These are phyloP conservation scores for Xenopus laevis DNA, from an alignment of 2,113 vertebrate genomes.

Conservation along the genomic window DNA sequence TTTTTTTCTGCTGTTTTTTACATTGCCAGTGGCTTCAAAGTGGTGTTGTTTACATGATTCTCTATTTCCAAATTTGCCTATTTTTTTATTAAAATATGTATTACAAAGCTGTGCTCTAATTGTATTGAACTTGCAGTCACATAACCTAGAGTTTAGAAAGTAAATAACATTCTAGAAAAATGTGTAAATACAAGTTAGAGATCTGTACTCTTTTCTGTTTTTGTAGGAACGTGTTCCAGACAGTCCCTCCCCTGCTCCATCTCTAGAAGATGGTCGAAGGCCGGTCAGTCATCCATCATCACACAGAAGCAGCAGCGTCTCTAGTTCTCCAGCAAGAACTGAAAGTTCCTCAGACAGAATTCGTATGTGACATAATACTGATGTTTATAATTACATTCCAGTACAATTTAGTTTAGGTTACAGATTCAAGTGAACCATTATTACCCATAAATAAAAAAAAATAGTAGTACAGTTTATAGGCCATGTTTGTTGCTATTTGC, in stretches of 20 bases:
- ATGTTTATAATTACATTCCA: slow-evolving; percentile 46
- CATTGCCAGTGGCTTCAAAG: slow-evolving; percentile 53
- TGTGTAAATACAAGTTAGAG: too few relatives aligned
- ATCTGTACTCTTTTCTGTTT: neutral
- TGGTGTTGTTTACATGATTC: slow-evolving; percentile 16
- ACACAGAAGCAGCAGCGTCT: slow-evolving; percentile 98
- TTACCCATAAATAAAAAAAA: too few relatives aligned
- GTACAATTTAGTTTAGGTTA: too few relatives aligned
- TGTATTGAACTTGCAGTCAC: too few relatives aligned
- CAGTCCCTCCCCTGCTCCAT: slow-evolving; percentile 93
- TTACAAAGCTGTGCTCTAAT: too few relatives aligned
- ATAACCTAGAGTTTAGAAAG: too few relatives aligned
- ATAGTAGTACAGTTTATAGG: too few relatives aligned
- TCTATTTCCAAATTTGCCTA: neutral
- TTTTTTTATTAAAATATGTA: too few relatives aligned
- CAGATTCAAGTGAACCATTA: too few relatives aligned
- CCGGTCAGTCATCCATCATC: slow-evolving; percentile 96
- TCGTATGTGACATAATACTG: slow-evolving; percentile 76
- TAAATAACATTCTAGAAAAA: too few relatives aligned
- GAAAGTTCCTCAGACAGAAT: slow-evolving; percentile 98
- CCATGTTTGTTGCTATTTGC: too few relatives aligned
- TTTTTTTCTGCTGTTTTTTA: slow-evolving; percentile 50
- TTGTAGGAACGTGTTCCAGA: slow-evolving; percentile 88
- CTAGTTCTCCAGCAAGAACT: slow-evolving; percentile 93
- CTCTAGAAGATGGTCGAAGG: slow-evolving; percentile 91